Percentiles rank a stretch among this genome's conserved stretches.
phyloP scores from a whole-genome alignment of 2,113 vertebrate genomes.

The Cyanoderma ruficeps region DNA sequence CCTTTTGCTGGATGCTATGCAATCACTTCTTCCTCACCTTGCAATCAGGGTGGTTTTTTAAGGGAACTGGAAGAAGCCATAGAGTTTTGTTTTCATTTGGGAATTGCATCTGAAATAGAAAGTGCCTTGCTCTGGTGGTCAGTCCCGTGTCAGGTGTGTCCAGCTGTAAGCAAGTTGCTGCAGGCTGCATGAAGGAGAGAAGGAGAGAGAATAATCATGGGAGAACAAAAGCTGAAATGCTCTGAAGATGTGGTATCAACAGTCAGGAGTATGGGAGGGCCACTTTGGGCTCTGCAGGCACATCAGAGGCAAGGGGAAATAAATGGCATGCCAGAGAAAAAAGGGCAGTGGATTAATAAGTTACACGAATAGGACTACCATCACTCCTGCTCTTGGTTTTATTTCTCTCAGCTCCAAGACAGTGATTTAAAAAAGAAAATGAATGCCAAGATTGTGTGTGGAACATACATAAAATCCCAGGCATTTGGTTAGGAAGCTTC shows the following conservation, averaged over 20 bases:
- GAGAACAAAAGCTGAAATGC: neutral
- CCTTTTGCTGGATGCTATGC: neutral
- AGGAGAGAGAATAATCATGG: neutral
- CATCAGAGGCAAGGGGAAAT: neutral
- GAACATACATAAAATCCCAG: neutral
- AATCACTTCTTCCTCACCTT: neutral
- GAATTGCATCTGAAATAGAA: neutral
- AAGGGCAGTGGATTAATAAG: neutral
- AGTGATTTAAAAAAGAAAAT: neutral
- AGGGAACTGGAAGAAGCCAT: neutral
- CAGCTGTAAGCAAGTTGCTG: neutral
- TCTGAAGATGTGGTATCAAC: neutral
- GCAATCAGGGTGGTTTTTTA: neutral
- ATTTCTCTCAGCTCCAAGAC: neutral
- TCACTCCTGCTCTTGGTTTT: neutral
- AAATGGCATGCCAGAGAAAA: neutral
- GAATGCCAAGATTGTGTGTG: neutral
- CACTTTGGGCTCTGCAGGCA: neutral
- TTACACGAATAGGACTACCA: neutral
- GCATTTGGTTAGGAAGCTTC: neutral
- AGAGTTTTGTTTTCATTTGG: neutral
- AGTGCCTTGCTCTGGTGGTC: neutral
- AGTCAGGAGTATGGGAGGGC: neutral
- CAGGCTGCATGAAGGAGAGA: neutral
- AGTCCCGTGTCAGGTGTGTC: neutral